Conservation (phyloP, 2,888 invertebrate genomes). For the Aphrophora alni region DNA sequence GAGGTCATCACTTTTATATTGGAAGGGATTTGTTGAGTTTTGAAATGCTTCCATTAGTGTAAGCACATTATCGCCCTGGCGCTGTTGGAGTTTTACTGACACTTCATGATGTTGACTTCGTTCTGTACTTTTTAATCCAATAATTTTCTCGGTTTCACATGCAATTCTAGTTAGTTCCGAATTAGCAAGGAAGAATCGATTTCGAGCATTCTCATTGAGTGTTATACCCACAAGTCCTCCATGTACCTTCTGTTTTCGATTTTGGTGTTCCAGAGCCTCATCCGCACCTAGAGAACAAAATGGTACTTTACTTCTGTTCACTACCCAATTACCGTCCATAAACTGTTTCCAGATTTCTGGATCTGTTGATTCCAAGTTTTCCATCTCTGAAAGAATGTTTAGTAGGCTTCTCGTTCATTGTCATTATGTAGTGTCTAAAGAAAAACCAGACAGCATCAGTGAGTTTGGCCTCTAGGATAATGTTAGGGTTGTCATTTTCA, state of each 20-base stretch:
- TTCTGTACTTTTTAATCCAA: neutral
- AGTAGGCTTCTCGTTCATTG: too few species aligned
- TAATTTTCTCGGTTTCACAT: neutral
- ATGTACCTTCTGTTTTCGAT: conserved; percentile 11
- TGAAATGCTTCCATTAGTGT: too few species aligned
- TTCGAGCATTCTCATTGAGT: conserved; percentile 25
- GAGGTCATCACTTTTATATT: too few species aligned
- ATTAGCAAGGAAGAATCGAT: conserved; percentile 15
- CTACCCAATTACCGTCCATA: conserved; percentile 19
- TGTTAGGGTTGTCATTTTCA: too few species aligned
- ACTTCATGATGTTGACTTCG: too few species aligned
- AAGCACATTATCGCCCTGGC: too few species aligned
- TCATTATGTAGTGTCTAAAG: too few species aligned
- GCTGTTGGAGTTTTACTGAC: too few species aligned
- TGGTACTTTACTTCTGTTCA: neutral
- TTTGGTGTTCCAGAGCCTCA: conserved; percentile 23
- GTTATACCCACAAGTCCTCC: conserved; percentile 21
- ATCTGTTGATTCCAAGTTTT: neutral
- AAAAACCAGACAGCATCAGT: too few species aligned
- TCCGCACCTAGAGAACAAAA: conserved; percentile 16
- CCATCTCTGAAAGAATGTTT: neutral
- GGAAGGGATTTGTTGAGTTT: too few species aligned
- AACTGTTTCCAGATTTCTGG: conserved; percentile 6
- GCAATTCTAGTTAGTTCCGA: neutral
- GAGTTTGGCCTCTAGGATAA: too few species aligned